Conservation (phyloP, 2,113 vertebrate genomes). For the Poeciliopsis prolifica region DNA sequence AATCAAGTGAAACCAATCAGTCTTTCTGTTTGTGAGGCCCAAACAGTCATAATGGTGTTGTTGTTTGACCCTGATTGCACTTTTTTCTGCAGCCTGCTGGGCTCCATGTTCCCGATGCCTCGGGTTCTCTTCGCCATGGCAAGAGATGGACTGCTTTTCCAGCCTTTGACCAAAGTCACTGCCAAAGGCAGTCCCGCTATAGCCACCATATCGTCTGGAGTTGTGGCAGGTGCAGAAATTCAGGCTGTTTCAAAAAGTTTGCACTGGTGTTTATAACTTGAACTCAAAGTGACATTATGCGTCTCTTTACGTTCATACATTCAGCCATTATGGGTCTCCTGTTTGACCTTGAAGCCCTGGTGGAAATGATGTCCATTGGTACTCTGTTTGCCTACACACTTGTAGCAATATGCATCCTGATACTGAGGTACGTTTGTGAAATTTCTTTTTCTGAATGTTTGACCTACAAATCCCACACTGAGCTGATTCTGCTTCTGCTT, state of each 20-base stretch:
- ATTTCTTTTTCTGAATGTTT: not conserved
- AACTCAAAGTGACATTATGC: not conserved
- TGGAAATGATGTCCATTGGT: slow-evolving; percentile 88
- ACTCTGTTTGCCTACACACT: slow-evolving; percentile 88
- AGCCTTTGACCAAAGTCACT: slow-evolving; percentile 80
- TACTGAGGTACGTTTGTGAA: slow-evolving; percentile 81
- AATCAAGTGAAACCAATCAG: not conserved
- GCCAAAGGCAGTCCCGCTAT: slow-evolving; percentile 81
- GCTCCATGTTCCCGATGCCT: slow-evolving; percentile 90
- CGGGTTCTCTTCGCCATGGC: slow-evolving; percentile 91
- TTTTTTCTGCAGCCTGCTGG: slow-evolving; percentile 81
- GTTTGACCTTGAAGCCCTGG: slow-evolving; percentile 86
- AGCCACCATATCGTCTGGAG: slow-evolving; percentile 83
- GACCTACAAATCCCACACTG: not conserved
- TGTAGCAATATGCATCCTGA: slow-evolving; percentile 86
- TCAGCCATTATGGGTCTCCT: slow-evolving; percentile 87
- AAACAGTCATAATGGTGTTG: not conserved
- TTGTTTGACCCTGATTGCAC: not conserved
- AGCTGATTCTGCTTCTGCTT: not conserved
- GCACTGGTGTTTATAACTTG: not conserved
- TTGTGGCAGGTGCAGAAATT: slow-evolving; percentile 80
- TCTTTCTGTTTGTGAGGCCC: not conserved
- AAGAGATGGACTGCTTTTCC: slow-evolving; percentile 86
- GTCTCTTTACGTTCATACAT: slow-evolving; percentile 23
- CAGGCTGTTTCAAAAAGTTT: not conserved